Evolutionary conservation across 1,140 invertebrate species (phyloP), one percentile per base, ranked within the genome.

Genomic region (Pachypsylla venusta): DNA sequence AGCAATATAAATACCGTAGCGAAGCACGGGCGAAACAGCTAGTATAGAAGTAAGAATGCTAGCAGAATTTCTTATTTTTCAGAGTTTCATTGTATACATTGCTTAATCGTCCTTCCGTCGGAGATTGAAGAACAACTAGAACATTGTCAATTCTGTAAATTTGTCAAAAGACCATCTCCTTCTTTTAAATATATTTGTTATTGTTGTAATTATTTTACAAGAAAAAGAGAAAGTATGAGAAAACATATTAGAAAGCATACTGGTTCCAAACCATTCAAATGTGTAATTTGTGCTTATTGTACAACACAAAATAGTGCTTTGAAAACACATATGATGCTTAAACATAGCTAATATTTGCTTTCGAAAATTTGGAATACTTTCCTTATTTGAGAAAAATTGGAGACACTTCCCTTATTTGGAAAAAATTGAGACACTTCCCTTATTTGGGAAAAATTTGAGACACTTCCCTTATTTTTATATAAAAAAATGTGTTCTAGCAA

Each of bases 221-320:
- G 16, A 19, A n/a, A 19, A 10, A 4, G 42, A 48, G 42, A 48
- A 48, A 48, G 42, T 22, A 48, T 48, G 42, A 48, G 42, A 48
- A 48, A 48, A n/a, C 42, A 48, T n/a, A 48, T 48, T 19, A 4
- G 42, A 48, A 48, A n/a, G n/a, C 42, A 48, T 48, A 48, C 42
- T 7, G 42, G 42, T 10, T n/a, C 42, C 4, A 48, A 48, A 48
- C 42, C 42, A n/a, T 48, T 48, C 16, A 48, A 48, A n/a, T 48
- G 42, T 22, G 7, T 4, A 3, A 48, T 48, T 10, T 48, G 42
- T 22, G 16, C 42, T 19, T 48, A 48, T 22, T 48, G 42, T 19
- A 48, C 42, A 48, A 48, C 42, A 48, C 42, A 48, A 48, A 48
- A 48, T 48, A 48, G 42, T n/a, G 42, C 42, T 48, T 48, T 48